phyloP scores from a whole-genome alignment of 2,888 invertebrate genomes.

The Biston betularia region DNA sequence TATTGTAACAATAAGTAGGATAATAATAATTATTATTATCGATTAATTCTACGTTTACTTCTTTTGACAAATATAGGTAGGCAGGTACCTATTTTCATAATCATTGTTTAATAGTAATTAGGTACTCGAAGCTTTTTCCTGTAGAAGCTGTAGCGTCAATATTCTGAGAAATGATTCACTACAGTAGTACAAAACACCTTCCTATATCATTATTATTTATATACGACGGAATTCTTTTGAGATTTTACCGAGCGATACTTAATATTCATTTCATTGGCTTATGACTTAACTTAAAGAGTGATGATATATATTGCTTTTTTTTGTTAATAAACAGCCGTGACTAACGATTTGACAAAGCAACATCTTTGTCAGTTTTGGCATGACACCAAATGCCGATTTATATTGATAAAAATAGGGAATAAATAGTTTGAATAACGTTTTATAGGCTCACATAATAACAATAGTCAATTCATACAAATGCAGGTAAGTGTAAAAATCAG shows the following conservation, averaged over 20 bases:
- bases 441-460: no score
- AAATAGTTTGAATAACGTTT: conserved; percentile 21
- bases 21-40: no score
- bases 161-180: conserved; percentile 36
- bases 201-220: background rate
- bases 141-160: conserved; percentile 12
- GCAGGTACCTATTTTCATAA: background rate
- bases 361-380: conserved; percentile 49
- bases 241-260: background rate
- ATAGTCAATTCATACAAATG: no score
- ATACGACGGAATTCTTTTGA: background rate
- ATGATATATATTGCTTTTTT: conserved; percentile 14
- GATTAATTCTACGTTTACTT: no score
- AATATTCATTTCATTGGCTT: background rate
- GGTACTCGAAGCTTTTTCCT: conserved; percentile 19
- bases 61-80: background rate
- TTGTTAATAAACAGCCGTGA: conserved; percentile 42
- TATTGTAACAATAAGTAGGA: no score
- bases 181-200: conserved; percentile 12
- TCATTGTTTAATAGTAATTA: background rate
- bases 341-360: conserved; percentile 37
- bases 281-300: background rate
- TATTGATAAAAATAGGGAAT: conserved; percentile 26
- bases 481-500: no score
- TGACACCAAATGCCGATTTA: conserved; percentile 44